Evolutionary conservation across 2,888 invertebrate genomes (phyloP).

Genomic region (Patella pellucida): DNA sequence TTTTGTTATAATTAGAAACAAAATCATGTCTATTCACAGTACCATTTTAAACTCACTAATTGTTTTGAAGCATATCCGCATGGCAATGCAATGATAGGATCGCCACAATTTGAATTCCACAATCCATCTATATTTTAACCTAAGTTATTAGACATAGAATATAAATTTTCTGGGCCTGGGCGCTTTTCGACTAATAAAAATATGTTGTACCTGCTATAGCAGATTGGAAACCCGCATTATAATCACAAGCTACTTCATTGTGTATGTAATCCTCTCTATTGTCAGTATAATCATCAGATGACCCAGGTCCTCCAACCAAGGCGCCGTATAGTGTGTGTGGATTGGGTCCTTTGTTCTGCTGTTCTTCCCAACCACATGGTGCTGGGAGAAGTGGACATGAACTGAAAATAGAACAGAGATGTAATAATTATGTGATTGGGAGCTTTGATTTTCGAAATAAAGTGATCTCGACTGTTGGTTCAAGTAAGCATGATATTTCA

Average conservation of each 20-base stretch:
- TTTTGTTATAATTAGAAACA: background rate
- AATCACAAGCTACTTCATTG: constrained; percentile 65
- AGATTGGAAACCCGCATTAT: constrained; percentile 65
- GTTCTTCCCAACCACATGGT: constrained; percentile 56
- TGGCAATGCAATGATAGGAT: too few species aligned
- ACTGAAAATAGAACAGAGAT: constrained; percentile 33
- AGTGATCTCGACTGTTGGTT: too few species aligned
- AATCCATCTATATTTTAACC: too few species aligned
- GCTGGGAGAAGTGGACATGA: constrained; percentile 59
- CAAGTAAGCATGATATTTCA: too few species aligned
- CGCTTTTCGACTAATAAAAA: too few species aligned
- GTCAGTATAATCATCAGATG: constrained; percentile 54
- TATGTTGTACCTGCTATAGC: constrained; percentile 60
- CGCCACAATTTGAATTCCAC: too few species aligned
- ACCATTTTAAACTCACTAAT: background rate
- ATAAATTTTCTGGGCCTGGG: too few species aligned
- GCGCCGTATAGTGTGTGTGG: constrained; percentile 63
- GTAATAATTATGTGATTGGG: too few species aligned
- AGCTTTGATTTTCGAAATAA: too few species aligned
- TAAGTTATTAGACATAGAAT: too few species aligned
- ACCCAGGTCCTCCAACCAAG: constrained; percentile 64
- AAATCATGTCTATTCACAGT: background rate
- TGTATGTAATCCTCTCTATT: constrained; percentile 54
- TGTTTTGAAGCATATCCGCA: background rate
- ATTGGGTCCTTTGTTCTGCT: constrained; percentile 49